phyloP scores from a whole-genome alignment of 2,113 vertebrate species.

The Callorhinus ursinus region DNA sequence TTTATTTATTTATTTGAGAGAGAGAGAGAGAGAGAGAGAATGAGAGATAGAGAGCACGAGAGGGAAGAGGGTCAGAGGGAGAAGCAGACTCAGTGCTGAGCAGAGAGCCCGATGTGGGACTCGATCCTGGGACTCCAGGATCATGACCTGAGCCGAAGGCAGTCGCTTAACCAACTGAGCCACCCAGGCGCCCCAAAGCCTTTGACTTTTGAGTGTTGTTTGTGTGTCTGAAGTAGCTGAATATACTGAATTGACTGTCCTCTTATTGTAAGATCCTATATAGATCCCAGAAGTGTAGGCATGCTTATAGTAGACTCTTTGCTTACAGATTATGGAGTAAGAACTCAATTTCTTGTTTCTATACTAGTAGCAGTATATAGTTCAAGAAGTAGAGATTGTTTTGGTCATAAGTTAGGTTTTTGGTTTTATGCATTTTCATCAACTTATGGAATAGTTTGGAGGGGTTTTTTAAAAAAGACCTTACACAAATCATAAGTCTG shows the following conservation, averaged over 20 bases:
- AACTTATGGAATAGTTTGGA: neutral
- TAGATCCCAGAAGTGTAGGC: neutral
- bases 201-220: neutral
- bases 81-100: no score
- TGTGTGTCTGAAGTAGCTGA: slow-evolving; percentile 38
- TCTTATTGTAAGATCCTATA: neutral
- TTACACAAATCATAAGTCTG: neutral
- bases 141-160: no score
- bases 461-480: neutral
- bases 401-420: slow-evolving; percentile 29
- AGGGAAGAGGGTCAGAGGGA: no score
- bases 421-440: slow-evolving; percentile 35
- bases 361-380: neutral
- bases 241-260: neutral
- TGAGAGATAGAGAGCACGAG: no score
- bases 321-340: neutral
- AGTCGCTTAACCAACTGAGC: no score
- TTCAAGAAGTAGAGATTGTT: neutral
- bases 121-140: no score
- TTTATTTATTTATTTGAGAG: no score
- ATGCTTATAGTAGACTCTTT: neutral
- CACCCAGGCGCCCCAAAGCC: neutral
- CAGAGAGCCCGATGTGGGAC: no score
- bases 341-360: slow-evolving; percentile 25
- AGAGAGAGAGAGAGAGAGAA: no score